phyloP scores from a whole-genome alignment of 2,888 invertebrate species.

The Iphiclides podalirius region DNA sequence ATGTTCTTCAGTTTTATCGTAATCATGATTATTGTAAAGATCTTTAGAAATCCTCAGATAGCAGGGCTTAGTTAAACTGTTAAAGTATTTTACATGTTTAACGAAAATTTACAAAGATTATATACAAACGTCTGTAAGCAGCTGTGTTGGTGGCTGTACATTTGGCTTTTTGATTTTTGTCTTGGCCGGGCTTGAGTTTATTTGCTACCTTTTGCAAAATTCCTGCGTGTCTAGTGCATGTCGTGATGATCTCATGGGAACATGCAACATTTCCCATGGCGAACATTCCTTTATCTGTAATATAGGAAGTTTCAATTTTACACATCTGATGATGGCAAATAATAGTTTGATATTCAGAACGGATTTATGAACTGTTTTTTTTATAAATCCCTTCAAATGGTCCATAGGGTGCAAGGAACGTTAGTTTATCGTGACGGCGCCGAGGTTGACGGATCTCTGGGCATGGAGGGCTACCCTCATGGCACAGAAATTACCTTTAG shows the following conservation, averaged over 20 bases:
- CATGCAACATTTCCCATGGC: slow-evolving; percentile 17
- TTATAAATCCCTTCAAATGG: not conserved
- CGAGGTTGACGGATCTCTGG: slow-evolving; percentile 82
- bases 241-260: slow-evolving; percentile 19
- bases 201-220: slow-evolving; percentile 53
- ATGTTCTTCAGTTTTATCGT: slow-evolving; percentile 14
- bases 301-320: slow-evolving; percentile 11
- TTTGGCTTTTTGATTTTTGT: slow-evolving; percentile 60
- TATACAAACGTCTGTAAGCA: slow-evolving; percentile 44
- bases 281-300: not conserved
- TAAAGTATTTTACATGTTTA: slow-evolving; percentile 42
- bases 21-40: slow-evolving; percentile 34
- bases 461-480: slow-evolving; percentile 85
- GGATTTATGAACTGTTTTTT: not conserved
- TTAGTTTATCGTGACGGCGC: slow-evolving; percentile 87
- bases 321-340: slow-evolving; percentile 6
- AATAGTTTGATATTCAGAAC: slow-evolving; percentile 6
- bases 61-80: slow-evolving; percentile 67
- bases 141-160: slow-evolving; percentile 54
- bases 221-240: slow-evolving; percentile 64
- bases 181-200: slow-evolving; percentile 71
- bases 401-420: slow-evolving; percentile 86
- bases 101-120: slow-evolving; percentile 31
- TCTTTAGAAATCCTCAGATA: slow-evolving; percentile 65
- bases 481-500: slow-evolving; percentile 91